Percentiles rank a stretch among this genome's conserved stretches.
phyloP scores from a whole-genome alignment of 2,797 vertebrate species.

The Gastrophryne carolinensis region DNA sequence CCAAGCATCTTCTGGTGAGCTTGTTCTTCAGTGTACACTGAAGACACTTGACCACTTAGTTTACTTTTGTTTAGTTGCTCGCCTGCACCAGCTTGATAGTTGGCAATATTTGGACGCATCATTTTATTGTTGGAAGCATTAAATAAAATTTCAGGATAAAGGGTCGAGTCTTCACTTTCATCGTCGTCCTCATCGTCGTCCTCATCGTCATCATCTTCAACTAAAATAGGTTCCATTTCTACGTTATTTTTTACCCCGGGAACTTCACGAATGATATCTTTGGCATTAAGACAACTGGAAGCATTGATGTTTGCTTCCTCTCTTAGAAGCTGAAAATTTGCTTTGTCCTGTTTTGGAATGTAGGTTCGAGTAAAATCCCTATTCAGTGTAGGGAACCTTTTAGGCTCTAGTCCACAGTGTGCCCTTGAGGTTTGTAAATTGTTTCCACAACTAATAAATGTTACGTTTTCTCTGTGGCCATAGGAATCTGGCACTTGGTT shows the following conservation, averaged over 20 bases:
- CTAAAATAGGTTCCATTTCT: neutral
- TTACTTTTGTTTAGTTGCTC: constrained; percentile 12
- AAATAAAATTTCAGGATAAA: constrained; percentile 16
- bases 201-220: neutral
- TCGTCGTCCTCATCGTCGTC: neutral
- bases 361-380: neutral
- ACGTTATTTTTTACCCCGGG: neutral
- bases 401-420: neutral
- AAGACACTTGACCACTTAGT: neutral
- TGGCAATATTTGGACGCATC: neutral
- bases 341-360: neutral
- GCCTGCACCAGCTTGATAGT: neutral
- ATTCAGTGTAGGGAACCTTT: constrained; percentile 5
- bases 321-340: neutral
- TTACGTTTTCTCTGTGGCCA: constrained; percentile 8
- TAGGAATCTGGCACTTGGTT: neutral
- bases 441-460: neutral
- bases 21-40: neutral
- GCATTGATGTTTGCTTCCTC: neutral
- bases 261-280: constrained; percentile 7
- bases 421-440: neutral
- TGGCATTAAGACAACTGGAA: neutral
- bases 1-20: neutral
- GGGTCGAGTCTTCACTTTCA: neutral
- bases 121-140: neutral